A percentile compares a stretch with the other conserved stretches of the same genome.
These are phyloP conservation scores for Micromesistius poutassou DNA, from an alignment of 2,797 vertebrate genomes.

Conservation along the genomic window DNA sequence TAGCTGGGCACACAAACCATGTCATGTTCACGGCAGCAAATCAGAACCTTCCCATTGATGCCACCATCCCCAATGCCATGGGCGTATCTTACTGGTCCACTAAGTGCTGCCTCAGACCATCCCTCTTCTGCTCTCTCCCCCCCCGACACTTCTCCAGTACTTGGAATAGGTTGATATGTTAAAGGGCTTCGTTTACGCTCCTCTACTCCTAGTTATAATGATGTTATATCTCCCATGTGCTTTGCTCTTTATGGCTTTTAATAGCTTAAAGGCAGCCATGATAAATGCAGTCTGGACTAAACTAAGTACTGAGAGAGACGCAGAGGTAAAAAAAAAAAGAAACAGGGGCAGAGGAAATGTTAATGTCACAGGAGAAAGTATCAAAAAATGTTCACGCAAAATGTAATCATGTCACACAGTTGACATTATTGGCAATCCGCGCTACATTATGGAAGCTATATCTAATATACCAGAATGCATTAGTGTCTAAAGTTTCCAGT, in stretches of 20 bases:
- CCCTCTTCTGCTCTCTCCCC: neutral
- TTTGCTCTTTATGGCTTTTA: neutral
- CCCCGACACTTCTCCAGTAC: neutral
- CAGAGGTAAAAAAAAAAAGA: neutral
- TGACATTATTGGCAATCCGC: too few species aligned
- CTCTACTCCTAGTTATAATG: neutral
- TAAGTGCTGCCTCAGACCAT: neutral
- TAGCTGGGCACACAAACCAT: neutral
- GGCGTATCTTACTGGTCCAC: neutral
- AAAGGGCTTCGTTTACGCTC: neutral
- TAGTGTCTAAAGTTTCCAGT: neutral
- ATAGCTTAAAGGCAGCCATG: slow-evolving; percentile 5
- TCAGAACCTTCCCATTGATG: neutral
- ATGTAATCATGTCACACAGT: too few species aligned
- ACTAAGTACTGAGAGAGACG: neutral
- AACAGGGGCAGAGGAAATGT: neutral
- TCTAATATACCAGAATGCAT: neutral
- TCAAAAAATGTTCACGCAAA: neutral
- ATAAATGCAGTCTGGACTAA: neutral
- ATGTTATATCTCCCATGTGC: slow-evolving; percentile 7
- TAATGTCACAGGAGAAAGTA: neutral
- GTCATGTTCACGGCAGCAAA: neutral
- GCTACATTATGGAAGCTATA: neutral
- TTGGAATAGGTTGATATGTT: neutral
- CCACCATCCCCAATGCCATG: neutral